Percentiles rank a stretch among this genome's conserved stretches.
Evolutionary conservation across 2,113 vertebrate species (phyloP).

Genomic region (Orthonyx spaldingii): DNA sequence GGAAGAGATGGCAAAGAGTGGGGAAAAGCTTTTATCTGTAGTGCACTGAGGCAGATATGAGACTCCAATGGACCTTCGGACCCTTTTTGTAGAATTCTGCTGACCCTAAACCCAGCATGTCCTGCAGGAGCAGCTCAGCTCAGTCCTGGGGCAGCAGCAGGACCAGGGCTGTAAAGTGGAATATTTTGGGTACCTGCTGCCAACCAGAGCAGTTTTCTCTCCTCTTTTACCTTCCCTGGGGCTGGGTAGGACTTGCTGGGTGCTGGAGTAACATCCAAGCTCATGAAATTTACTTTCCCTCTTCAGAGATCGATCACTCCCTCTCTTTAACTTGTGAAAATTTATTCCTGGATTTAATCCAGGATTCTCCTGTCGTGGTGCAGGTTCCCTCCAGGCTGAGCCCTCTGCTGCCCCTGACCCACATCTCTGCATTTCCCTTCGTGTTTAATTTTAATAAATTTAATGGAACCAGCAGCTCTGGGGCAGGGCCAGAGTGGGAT

Average conservation of each 20-base stretch:
- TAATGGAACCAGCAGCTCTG: background rate
- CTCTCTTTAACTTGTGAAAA: background rate
- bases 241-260: no score
- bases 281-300: background rate
- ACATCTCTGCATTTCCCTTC: fast-evolving
- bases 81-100: fast-evolving
- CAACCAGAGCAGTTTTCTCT: background rate
- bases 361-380: background rate
- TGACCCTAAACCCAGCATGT: fast-evolving
- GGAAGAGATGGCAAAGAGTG: background rate
- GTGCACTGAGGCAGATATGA: fast-evolving
- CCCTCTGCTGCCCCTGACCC: background rate
- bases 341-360: background rate
- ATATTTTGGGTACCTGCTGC: background rate
- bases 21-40: background rate
- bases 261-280: background rate
- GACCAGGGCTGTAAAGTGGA: fast-evolving
- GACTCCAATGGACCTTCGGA: background rate
- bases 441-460: background rate
- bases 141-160: background rate
- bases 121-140: background rate
- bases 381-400: background rate
- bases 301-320: background rate
- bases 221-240: background rate
- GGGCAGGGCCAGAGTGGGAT: background rate